Percentiles rank a stretch among this genome's conserved stretches.
These are phyloP conservation scores for Theretra japonica DNA, from an alignment of 2,888 invertebrate genomes.

Conservation along the genomic window DNA sequence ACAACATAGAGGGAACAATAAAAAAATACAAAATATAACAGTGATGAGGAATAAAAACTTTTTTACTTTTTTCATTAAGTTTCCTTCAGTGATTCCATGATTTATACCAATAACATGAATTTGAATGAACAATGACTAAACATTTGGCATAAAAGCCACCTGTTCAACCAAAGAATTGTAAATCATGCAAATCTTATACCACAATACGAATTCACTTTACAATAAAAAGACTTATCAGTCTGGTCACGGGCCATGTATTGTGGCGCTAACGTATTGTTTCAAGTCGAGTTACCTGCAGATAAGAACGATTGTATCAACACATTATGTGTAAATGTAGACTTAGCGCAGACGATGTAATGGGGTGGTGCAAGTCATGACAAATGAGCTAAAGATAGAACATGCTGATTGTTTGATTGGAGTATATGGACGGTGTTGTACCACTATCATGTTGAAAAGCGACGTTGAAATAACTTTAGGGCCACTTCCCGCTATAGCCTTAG, in stretches of 20 bases:
- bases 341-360: conserved; percentile 39
- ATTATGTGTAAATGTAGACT: conserved; percentile 40
- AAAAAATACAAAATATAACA: too few relatives aligned
- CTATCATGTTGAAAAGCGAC: too few relatives aligned
- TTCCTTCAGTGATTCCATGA: too few relatives aligned
- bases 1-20: too few relatives aligned
- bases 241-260: conserved; percentile 13
- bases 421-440: neutral
- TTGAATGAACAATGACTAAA: too few relatives aligned
- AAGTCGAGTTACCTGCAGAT: conserved; percentile 13
- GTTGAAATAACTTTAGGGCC: too few relatives aligned
- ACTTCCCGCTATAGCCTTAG: too few relatives aligned
- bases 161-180: neutral
- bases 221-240: neutral
- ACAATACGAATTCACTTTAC: neutral
- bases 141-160: too few relatives aligned
- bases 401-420: neutral
- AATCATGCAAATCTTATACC: neutral
- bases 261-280: conserved; percentile 22
- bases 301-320: conserved; percentile 10
- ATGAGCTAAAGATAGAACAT: neutral
- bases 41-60: too few relatives aligned
- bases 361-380: conserved; percentile 42
- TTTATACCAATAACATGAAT: too few relatives aligned
- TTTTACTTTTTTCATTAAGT: too few relatives aligned